phyloP scores from a whole-genome alignment of 1,140 invertebrate species.

The Trichonephila inaurata region DNA sequence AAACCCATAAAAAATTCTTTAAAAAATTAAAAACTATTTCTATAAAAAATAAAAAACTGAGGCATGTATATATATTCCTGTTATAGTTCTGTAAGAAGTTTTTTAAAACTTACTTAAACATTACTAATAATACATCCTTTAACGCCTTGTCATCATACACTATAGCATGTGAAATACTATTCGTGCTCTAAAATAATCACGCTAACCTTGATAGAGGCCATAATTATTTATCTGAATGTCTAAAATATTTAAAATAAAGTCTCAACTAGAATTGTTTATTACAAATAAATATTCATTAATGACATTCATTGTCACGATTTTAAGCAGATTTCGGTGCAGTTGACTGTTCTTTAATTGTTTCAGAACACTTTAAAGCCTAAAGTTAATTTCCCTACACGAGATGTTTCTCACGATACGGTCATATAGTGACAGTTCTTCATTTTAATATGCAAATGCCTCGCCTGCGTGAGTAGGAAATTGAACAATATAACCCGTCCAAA shows the following conservation, averaged over 20 bases:
- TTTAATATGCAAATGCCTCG: conserved; percentile 40
- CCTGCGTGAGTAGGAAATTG: conserved; percentile 37
- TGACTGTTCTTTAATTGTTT: conserved; percentile 23
- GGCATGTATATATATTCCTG: too few species aligned
- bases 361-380: background rate
- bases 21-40: too few species aligned
- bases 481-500: conserved; percentile 33
- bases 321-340: background rate
- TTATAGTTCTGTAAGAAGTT: too few species aligned
- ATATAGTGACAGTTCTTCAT: background rate
- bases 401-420: background rate
- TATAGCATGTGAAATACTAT: background rate
- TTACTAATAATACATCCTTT: background rate
- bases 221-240: background rate
- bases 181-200: background rate
- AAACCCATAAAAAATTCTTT: too few species aligned
- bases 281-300: conserved; percentile 49
- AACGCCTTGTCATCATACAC: background rate
- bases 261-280: background rate
- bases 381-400: conserved; percentile 41
- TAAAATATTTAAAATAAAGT: background rate
- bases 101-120: background rate
- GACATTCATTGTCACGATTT: background rate
- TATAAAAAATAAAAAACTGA: too few species aligned
- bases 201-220: background rate